Percentiles rank a stretch among this genome's conserved stretches.
phyloP scores from a whole-genome alignment of 2,113 vertebrate species.

The Rhea pennata region DNA sequence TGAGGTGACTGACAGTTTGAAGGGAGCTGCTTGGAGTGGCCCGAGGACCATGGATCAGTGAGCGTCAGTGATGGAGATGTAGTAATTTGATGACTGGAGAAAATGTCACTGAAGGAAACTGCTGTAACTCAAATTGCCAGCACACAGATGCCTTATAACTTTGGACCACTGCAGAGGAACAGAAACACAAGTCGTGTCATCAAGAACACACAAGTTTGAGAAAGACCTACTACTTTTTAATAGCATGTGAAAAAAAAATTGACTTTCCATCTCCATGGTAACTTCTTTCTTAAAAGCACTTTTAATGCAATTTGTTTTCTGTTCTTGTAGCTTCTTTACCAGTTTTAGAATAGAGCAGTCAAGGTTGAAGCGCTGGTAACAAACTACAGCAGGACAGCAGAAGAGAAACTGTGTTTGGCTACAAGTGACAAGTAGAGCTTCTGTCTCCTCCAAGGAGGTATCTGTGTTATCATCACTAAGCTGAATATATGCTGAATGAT shows the following conservation, averaged over 20 bases:
- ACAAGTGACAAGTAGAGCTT: background rate
- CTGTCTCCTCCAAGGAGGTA: background rate
- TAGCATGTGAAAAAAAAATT: background rate
- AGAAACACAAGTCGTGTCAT: background rate
- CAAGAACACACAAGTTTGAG: background rate
- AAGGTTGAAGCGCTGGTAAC: background rate
- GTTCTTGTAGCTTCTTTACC: background rate
- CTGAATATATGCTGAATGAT: background rate
- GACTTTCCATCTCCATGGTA: background rate
- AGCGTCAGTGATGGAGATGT: background rate
- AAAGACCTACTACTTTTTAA: background rate
- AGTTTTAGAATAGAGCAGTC: background rate
- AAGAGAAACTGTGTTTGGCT: background rate
- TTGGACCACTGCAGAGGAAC: background rate
- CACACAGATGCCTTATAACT: background rate
- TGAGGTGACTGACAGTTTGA: background rate
- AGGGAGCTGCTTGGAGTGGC: background rate
- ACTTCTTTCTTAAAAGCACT: background rate
- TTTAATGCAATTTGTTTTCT: background rate
- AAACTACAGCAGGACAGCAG: background rate
- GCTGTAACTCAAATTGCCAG: background rate
- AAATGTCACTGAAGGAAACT: background rate
- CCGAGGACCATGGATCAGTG: no score
- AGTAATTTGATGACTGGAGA: background rate
- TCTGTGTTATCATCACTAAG: rapidly evolving